A percentile compares a stretch with the other conserved stretches of the same genome.
phyloP scores from a whole-genome alignment of 2,797 vertebrate species.

The Yasuhikotakia modesta region DNA sequence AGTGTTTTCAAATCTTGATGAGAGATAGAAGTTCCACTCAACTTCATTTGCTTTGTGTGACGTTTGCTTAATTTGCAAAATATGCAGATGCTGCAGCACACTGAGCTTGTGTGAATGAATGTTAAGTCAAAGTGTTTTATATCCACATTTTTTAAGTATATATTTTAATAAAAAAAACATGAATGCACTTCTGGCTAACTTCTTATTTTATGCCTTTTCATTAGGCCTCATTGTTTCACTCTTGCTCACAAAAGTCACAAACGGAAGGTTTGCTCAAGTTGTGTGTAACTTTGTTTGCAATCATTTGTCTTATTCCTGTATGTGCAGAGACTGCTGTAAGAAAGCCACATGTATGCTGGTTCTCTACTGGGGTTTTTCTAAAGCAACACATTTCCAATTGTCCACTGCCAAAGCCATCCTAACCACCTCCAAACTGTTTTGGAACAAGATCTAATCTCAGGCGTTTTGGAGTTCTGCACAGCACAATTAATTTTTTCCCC shows the following conservation, averaged over 20 bases:
- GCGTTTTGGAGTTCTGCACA: too few relatives aligned
- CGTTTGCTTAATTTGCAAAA: constrained; percentile 51
- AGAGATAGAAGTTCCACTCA: constrained; percentile 5
- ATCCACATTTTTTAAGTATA: constrained; percentile 89
- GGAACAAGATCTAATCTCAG: too few relatives aligned
- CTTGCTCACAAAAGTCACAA: not conserved
- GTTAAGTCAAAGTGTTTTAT: constrained; percentile 79
- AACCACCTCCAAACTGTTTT: too few relatives aligned
- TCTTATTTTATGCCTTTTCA: not conserved
- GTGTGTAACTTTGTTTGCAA: too few relatives aligned
- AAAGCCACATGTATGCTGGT: too few relatives aligned
- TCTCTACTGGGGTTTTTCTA: too few relatives aligned
- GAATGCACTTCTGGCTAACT: constrained; percentile 23
- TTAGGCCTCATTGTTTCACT: not conserved
- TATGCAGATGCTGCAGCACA: constrained; percentile 51
- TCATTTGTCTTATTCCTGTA: too few relatives aligned
- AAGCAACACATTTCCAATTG: too few relatives aligned
- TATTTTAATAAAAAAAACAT: constrained; percentile 85
- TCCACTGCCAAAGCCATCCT: too few relatives aligned
- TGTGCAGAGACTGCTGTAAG: too few relatives aligned
- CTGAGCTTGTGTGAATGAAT: constrained; percentile 57
- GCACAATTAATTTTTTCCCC: too few relatives aligned
- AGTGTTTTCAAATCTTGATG: constrained; percentile 36
- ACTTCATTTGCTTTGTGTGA: constrained; percentile 50
- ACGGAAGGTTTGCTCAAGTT: not conserved